Evolutionary conservation across 2,113 vertebrate species (phyloP), one percentile per base, ranked within the genome.

Genomic region (Periophthalmodon schlosseri): DNA sequence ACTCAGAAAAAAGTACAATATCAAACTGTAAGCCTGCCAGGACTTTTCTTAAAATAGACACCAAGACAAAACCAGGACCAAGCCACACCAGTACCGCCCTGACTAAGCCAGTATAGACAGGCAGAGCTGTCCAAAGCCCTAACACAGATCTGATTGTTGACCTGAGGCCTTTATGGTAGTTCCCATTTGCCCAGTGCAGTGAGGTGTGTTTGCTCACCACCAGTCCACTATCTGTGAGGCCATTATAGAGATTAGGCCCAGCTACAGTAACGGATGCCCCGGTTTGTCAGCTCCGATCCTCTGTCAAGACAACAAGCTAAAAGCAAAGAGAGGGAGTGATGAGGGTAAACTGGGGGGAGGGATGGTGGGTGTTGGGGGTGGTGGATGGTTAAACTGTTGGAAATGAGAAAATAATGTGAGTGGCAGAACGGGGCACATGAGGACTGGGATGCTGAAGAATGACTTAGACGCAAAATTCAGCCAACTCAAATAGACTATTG

Each of bases 171-270:
- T 83, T 60, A 24, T 60, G 78, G 66, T 78, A 77, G 63, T 85
- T 76, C 74, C 71, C 78, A 73, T 84, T 81, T 83, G 78, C 83
- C 76, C 82, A 81, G 64, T 28, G n/a, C 77, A 75, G 70, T 76
- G 74, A 77, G 63, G 83, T 77, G 68, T 77, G 47, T 85, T 87
- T 80, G 83, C 89, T 93, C 88, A 93, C 91, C 90, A 83, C 93
- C 91, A 90, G 94, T 91, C 88, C 85, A 88, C 81, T 72, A 87
- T 90, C 76, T 91, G 84, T 92, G 89, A 73, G 93, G 88, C 94
- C 93, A 97, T 96, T 96, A 97, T 93, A 94, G 91, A 95, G 95
- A 96, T 96, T 96, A 96, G 84, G 82, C 90, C 72, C 82, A 21
- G 87, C 86, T 90, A 92, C 86, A 91, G 91, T 95, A 93, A 92